Evolutionary conservation across 1,140 invertebrate genomes (phyloP).

Genomic region (Drosophila burlai): DNA sequence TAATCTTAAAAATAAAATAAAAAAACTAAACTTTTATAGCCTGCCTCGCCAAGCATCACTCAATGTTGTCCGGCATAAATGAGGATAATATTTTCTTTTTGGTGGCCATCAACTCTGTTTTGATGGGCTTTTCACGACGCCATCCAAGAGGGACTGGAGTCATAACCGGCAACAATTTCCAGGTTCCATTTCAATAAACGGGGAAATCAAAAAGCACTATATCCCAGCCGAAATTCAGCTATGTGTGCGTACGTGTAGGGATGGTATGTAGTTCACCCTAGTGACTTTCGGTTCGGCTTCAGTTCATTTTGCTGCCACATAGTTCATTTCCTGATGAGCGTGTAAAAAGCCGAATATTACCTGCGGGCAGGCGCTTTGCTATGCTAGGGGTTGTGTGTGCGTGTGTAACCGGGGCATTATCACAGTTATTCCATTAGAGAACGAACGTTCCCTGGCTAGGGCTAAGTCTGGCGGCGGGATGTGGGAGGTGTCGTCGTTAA

Average conservation of each 20-base stretch:
- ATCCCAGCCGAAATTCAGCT: not conserved
- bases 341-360: slow-evolving; percentile 52
- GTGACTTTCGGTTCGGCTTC: slow-evolving; percentile 23
- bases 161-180: slow-evolving; percentile 23
- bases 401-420: slow-evolving; percentile 34
- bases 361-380: slow-evolving; percentile 12
- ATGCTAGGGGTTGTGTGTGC: slow-evolving; percentile 7
- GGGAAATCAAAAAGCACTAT: slow-evolving; percentile 40
- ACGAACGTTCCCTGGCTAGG: not conserved
- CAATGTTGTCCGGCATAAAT: slow-evolving; percentile 20
- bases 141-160: slow-evolving; percentile 31
- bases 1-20: slow-evolving; percentile 10
- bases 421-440: slow-evolving; percentile 52
- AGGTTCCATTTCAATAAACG: slow-evolving; percentile 43
- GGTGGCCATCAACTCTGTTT: slow-evolving; percentile 24
- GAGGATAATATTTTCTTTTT: slow-evolving; percentile 17
- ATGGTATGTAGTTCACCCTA: slow-evolving; percentile 22
- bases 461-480: slow-evolving; percentile 11
- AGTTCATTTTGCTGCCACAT: slow-evolving; percentile 37
- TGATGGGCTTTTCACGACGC: slow-evolving; percentile 29
- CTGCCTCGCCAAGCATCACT: not conserved
- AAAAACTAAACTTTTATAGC: not conserved
- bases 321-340: slow-evolving; percentile 49
- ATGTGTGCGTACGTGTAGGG: not conserved
- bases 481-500: slow-evolving; percentile 65